Evolutionary conservation across 2,113 vertebrate species (phyloP).

Genomic region (Vanacampus margaritifer): DNA sequence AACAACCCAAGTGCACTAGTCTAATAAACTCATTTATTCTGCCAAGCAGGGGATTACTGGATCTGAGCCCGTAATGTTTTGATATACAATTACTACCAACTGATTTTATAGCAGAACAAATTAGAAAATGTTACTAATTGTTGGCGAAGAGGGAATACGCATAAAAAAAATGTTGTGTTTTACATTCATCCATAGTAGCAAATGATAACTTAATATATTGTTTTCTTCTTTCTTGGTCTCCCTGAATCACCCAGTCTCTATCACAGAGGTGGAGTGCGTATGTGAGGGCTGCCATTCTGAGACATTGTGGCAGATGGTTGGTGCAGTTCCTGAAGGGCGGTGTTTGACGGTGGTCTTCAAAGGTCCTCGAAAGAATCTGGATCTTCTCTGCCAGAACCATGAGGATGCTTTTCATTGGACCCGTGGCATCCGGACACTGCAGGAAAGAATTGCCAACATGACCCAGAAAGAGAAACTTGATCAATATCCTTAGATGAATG

Average conservation of each 20-base stretch:
- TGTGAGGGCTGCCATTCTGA: slow-evolving; percentile 87
- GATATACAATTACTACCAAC: too few species aligned
- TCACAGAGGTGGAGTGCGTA: slow-evolving; percentile 85
- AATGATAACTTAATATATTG: not conserved
- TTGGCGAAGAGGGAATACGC: too few species aligned
- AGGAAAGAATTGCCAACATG: slow-evolving; percentile 82
- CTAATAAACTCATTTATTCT: too few species aligned
- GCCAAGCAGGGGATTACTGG: too few species aligned
- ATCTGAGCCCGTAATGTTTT: too few species aligned
- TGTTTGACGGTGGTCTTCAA: slow-evolving; percentile 88
- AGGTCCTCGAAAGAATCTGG: slow-evolving; percentile 83
- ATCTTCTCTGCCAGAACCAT: slow-evolving; percentile 78
- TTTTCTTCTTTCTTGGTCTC: not conserved
- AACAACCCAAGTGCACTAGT: too few species aligned
- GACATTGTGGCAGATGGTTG: slow-evolving; percentile 70
- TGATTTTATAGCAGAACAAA: too few species aligned
- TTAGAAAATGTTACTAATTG: too few species aligned
- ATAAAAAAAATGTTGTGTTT: too few species aligned
- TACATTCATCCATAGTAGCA: not conserved
- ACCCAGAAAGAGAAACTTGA: slow-evolving; percentile 88
- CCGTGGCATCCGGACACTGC: slow-evolving; percentile 83
- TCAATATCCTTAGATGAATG: slow-evolving; percentile 82
- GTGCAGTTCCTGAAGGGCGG: slow-evolving; percentile 67
- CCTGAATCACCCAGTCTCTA: slow-evolving; percentile 73
- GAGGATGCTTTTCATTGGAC: slow-evolving; percentile 85